Conservation (phyloP, 2,113 vertebrate species). For the Ancistrus triradiatus region DNA sequence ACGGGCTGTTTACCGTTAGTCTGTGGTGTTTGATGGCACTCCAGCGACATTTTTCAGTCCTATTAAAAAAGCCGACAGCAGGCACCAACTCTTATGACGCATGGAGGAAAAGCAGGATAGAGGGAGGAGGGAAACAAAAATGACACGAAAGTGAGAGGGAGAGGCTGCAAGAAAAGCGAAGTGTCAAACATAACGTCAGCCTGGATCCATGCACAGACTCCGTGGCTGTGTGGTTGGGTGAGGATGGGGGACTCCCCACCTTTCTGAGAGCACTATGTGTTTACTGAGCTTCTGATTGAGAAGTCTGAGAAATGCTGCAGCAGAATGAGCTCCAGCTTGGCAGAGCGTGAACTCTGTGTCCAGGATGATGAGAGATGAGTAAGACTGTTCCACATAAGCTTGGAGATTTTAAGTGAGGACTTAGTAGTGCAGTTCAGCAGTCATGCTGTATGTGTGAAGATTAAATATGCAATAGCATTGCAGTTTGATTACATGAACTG, state of each 20-base stretch:
- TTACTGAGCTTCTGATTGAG: constrained; percentile 18
- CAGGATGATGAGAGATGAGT: constrained; percentile 14
- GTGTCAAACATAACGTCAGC: constrained; percentile 35
- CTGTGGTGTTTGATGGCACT: constrained; percentile 39
- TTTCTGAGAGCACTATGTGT: constrained; percentile 25
- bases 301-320: constrained; percentile 15
- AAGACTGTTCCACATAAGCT: constrained; percentile 10
- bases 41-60: constrained; percentile 39
- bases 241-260: constrained; percentile 34
- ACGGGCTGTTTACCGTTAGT: constrained; percentile 48
- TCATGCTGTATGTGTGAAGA: neutral
- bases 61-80: constrained; percentile 42
- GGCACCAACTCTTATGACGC: constrained; percentile 39
- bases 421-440: constrained; percentile 9
- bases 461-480: constrained; percentile 6
- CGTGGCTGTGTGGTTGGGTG: constrained; percentile 7
- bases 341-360: constrained; percentile 34
- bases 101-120: constrained; percentile 5
- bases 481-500: neutral
- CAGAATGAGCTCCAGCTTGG: constrained; percentile 11
- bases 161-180: constrained; percentile 26
- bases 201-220: constrained; percentile 20
- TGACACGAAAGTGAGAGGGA: constrained; percentile 35
- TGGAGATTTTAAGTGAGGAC: constrained; percentile 1
- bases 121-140: constrained; percentile 10